Evolutionary conservation across 2,797 vertebrate species (phyloP), one percentile per base, ranked within the genome.

Genomic region (Pseudomugil tenellus): DNA sequence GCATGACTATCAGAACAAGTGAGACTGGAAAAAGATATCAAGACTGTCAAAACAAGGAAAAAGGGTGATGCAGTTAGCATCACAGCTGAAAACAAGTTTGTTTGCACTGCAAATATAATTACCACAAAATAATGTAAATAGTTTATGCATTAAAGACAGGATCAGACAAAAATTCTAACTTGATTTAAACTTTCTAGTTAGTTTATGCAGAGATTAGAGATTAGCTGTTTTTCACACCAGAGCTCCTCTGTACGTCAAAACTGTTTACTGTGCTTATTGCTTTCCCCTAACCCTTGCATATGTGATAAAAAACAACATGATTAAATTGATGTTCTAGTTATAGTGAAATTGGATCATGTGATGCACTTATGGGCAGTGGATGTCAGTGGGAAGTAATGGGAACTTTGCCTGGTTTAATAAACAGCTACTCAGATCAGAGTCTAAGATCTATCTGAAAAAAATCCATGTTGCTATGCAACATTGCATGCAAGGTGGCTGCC

Each of bases 21-120:
- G 41, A 32, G 32, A 74, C 4, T 48, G 63, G 49, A 67, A 66
- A 57, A 34, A 55, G 56, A 68, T 54, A 58, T 26, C 37, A 41
- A 13, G 35, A 12, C 25, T 63, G 37, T 67, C 73, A 70, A 70
- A 79, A 83, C 51, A 77, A 34, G 35, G 7, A 21, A n/a, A 43
- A 48, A 64, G 25, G 35, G 54, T 11, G 58, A n/a, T 10, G 29
- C 29, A n/a, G 31, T 63, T 37, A 25, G 39, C 19, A 19, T 48
- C 37, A 39, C 11, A 9, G 10, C 39, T 56, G 52, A 14, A 71
- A 62, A 67, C 12, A 32, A 26, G 23, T 2, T 28, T 23, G 12
- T 57, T 39, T 55, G 25, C 6, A 28, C 12, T 54, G 25, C 13
- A 70, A 35, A 41, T 25, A 7, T 37, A 31, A 64, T 48, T 48